phyloP scores from a whole-genome alignment of 2,113 vertebrate genomes.

The Oryzias curvinotus region DNA sequence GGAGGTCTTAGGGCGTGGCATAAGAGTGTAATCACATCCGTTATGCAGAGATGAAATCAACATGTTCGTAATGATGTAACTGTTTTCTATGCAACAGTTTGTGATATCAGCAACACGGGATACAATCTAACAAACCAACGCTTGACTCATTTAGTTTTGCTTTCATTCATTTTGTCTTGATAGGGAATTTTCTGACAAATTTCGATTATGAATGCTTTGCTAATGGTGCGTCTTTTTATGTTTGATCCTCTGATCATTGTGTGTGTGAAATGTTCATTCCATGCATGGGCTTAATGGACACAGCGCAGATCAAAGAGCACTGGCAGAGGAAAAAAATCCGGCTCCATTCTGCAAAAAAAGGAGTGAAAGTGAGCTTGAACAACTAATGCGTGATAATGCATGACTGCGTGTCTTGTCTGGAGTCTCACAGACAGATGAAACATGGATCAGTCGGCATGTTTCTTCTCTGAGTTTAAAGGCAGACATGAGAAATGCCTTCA shows the following conservation, averaged over 20 bases:
- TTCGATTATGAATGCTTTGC: neutral
- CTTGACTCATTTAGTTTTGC: neutral
- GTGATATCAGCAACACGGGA: too few relatives aligned
- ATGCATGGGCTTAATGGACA: neutral
- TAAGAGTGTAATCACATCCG: too few relatives aligned
- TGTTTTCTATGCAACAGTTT: too few relatives aligned
- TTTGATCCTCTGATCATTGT: conserved; percentile 1
- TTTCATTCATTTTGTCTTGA: neutral
- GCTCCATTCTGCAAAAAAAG: neutral
- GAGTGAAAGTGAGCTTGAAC: conserved; percentile 7
- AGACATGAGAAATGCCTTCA: neutral
- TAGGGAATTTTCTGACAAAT: neutral
- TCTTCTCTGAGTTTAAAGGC: neutral
- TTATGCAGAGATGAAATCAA: too few relatives aligned
- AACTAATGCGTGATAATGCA: conserved; percentile 18
- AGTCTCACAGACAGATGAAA: neutral
- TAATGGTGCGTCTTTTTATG: neutral
- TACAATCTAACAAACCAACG: too few relatives aligned
- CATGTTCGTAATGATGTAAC: too few relatives aligned
- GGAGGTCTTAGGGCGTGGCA: too few relatives aligned
- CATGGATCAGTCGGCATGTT: neutral
- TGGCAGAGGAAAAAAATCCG: neutral
- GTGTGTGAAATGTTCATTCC: neutral
- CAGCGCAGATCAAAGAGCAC: conserved; percentile 16
- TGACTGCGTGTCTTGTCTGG: neutral